These are phyloP conservation scores for Hypsibius dujardini DNA, from an alignment of 1,140 invertebrate genomes.

Conservation along the genomic window DNA sequence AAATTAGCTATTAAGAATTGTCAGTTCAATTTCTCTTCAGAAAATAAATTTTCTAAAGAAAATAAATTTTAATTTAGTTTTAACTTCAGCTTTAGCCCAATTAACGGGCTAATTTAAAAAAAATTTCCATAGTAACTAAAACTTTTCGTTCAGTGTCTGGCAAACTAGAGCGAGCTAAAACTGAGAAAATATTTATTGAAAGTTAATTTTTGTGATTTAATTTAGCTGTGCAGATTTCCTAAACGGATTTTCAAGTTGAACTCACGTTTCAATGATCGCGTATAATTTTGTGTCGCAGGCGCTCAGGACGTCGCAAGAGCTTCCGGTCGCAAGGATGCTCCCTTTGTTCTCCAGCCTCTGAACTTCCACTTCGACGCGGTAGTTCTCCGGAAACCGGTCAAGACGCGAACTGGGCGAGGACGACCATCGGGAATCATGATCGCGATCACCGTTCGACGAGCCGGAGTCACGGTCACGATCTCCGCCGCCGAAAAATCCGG, in stretches of 20 bases:
- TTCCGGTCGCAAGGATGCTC: neutral
- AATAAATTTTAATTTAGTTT: too few species aligned
- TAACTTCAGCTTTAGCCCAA: too few species aligned
- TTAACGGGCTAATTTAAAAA: too few species aligned
- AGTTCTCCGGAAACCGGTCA: constrained; percentile 9
- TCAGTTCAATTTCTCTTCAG: too few species aligned
- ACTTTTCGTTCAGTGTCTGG: neutral
- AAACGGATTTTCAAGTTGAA: neutral
- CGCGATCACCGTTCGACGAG: neutral
- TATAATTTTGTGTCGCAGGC: constrained; percentile 7
- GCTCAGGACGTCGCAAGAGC: neutral
- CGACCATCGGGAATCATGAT: neutral
- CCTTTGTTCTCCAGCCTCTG: neutral
- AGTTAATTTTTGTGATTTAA: too few species aligned
- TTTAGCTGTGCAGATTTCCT: neutral
- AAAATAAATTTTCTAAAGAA: too few species aligned
- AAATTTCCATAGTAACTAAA: neutral
- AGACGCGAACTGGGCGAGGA: neutral
- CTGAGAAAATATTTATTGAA: too few species aligned
- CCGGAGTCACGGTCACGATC: neutral
- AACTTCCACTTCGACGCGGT: constrained; percentile 3
- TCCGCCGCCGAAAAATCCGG: too few species aligned
- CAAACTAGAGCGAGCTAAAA: too few species aligned
- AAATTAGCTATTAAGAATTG: too few species aligned
- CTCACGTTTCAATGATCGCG: neutral